A percentile compares a stretch with the other conserved stretches of the same genome.
Conservation (phyloP, 2,797 vertebrate genomes). For the Rhinella marina region DNA sequence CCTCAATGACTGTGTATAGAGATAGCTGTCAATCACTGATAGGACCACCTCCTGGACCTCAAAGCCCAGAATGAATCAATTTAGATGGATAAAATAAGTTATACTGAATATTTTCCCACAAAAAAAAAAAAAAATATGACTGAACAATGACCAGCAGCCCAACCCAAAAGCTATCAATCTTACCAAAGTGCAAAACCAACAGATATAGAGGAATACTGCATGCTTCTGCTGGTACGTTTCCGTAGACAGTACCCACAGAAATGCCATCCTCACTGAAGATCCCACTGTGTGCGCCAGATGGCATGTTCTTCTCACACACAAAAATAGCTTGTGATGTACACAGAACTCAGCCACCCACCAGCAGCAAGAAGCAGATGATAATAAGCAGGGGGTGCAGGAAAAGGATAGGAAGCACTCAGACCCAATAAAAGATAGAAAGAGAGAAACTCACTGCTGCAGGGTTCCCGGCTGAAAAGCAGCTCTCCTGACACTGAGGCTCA, state of each 20-base stretch:
- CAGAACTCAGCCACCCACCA: slow-evolving; percentile 7
- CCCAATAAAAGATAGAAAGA: neutral
- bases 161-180: neutral
- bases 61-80: too few relatives aligned
- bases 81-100: too few relatives aligned
- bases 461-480: neutral
- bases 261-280: neutral
- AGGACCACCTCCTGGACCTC: too few relatives aligned
- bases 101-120: too few relatives aligned
- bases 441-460: neutral
- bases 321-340: slow-evolving; percentile 40
- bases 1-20: too few relatives aligned
- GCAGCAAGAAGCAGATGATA: neutral
- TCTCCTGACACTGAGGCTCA: neutral
- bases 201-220: neutral
- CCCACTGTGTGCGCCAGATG: slow-evolving; percentile 26
- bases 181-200: neutral
- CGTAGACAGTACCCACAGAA: neutral
- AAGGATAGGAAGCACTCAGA: neutral
- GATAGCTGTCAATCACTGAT: neutral
- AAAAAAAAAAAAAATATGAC: too few relatives aligned
- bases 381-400: neutral
- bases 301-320: slow-evolving; percentile 20
- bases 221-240: neutral
- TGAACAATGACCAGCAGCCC: too few relatives aligned